Evolutionary conservation across 2,888 invertebrate species (phyloP).

Genomic region (Craniophora ligustri): DNA sequence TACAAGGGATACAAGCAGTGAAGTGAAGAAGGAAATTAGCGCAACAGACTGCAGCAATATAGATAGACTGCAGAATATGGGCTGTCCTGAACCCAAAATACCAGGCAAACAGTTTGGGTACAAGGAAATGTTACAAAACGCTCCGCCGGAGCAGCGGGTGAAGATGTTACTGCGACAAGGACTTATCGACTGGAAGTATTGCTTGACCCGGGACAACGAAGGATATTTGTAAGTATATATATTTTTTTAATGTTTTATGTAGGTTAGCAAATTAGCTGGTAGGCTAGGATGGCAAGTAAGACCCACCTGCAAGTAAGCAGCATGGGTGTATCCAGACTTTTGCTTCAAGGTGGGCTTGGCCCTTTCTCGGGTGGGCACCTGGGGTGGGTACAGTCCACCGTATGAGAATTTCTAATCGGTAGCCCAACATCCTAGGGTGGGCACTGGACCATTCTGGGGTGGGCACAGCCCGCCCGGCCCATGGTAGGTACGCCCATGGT

Average conservation of each 20-base stretch:
- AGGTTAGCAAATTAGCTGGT: too few relatives aligned
- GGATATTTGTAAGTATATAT: slow-evolving; percentile 75
- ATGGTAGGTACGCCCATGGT: too few relatives aligned
- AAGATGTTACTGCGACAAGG: slow-evolving; percentile 70
- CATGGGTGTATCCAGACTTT: too few relatives aligned
- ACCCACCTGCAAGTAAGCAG: too few relatives aligned
- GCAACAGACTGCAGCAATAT: slow-evolving; percentile 61
- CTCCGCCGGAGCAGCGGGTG: slow-evolving; percentile 31
- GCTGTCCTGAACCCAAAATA: slow-evolving; percentile 36
- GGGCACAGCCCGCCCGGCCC: too few relatives aligned
- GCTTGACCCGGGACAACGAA: slow-evolving; percentile 67
- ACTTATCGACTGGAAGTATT: slow-evolving; percentile 68
- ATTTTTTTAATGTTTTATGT: slow-evolving; percentile 12
- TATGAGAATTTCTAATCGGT: too few relatives aligned
- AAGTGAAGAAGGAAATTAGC: slow-evolving; percentile 54
- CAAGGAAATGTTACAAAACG: slow-evolving; percentile 12
- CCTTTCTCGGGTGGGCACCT: too few relatives aligned
- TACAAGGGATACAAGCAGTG: slow-evolving; percentile 41
- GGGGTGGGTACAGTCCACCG: too few relatives aligned
- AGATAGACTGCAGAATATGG: slow-evolving; percentile 69
- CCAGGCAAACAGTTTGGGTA: neutral
- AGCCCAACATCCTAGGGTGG: too few relatives aligned
- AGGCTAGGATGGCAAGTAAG: too few relatives aligned
- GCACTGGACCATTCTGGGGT: too few relatives aligned
- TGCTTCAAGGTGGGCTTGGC: too few relatives aligned